Percentiles rank a stretch among this genome's conserved stretches.
These are phyloP conservation scores for Biston stratarius DNA, from an alignment of 2,888 invertebrate species.

Conservation along the genomic window DNA sequence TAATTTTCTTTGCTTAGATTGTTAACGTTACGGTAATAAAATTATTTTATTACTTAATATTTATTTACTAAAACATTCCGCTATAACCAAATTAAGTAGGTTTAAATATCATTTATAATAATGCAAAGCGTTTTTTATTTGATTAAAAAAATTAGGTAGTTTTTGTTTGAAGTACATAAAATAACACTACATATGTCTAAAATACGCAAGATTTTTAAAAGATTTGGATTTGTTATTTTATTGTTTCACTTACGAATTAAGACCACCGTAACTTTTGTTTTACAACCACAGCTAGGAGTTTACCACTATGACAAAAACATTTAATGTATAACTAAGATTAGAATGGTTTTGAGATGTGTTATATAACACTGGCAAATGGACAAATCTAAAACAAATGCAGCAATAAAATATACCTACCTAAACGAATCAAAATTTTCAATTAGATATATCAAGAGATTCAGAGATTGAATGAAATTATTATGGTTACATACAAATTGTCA, in stretches of 20 bases:
- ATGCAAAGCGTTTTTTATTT: conserved; percentile 21
- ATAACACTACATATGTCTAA: neutral
- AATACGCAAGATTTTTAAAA: neutral
- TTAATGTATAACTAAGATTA: too few species aligned
- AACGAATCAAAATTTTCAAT: too few species aligned
- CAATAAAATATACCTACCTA: too few species aligned
- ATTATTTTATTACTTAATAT: conserved; percentile 4
- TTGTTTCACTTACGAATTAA: conserved; percentile 53
- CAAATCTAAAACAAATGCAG: too few species aligned
- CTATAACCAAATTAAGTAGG: conserved; percentile 51
- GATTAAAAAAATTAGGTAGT: neutral
- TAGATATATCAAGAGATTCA: too few species aligned
- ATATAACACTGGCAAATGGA: too few species aligned
- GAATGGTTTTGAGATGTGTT: too few species aligned
- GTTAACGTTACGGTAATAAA: conserved; percentile 6
- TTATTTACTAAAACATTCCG: conserved; percentile 73
- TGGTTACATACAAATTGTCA: too few species aligned
- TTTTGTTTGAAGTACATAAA: neutral
- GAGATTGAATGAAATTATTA: neutral
- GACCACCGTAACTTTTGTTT: conserved; percentile 59
- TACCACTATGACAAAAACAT: too few species aligned
- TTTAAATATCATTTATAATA: conserved; percentile 24
- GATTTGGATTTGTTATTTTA: conserved; percentile 22
- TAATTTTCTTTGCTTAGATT: conserved; percentile 1
- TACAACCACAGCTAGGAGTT: conserved; percentile 6